Conservation (phyloP, 2,797 vertebrate species). For the Phoeniculus purpureus region DNA sequence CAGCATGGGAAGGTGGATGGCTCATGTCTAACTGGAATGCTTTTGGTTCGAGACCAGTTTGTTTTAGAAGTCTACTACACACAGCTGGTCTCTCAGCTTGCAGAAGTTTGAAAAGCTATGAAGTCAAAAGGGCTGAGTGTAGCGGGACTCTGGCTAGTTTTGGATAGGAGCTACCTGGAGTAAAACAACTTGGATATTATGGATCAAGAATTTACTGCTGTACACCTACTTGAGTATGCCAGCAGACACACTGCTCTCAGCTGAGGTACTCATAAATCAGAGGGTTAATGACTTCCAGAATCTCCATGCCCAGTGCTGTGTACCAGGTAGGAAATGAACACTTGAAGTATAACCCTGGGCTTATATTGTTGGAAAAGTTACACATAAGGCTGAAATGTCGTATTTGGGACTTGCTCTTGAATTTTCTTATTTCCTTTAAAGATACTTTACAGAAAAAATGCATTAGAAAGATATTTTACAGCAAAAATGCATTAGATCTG, state of each 20-base stretch:
- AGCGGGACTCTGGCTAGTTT: background rate
- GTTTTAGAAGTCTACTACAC: background rate
- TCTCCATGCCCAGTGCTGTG: background rate
- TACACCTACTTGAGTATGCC: background rate
- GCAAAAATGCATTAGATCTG: background rate
- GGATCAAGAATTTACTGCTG: background rate
- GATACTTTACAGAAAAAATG: background rate
- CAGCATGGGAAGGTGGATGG: background rate
- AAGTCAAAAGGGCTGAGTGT: background rate
- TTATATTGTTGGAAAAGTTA: background rate
- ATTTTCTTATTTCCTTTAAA: slow-evolving; percentile 28
- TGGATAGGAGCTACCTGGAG: background rate
- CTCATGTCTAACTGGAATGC: background rate
- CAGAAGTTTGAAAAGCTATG: background rate
- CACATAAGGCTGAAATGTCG: background rate
- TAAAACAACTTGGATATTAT: background rate
- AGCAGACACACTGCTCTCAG: background rate
- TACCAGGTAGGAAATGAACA: background rate
- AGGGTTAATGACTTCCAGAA: background rate
- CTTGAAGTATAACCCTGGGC: background rate
- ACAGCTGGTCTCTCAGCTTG: background rate
- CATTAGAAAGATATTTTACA: background rate
- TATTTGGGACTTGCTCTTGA: background rate
- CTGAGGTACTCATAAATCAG: background rate
- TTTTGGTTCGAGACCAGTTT: background rate